Evolutionary conservation across 2,113 vertebrate species (phyloP).

Genomic region (Microtus ochrogaster): DNA sequence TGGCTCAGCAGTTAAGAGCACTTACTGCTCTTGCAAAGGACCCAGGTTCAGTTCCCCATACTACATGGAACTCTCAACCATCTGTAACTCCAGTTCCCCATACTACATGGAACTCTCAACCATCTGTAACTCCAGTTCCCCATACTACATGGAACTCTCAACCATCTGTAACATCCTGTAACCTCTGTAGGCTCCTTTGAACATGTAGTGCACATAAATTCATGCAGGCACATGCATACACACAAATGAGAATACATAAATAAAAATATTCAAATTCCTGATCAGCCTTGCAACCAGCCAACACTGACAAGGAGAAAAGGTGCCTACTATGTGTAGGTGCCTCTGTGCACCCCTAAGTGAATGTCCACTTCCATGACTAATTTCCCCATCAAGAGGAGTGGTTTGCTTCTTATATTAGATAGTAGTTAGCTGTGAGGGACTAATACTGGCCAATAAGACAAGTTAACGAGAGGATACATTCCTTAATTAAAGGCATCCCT

Average conservation of each 20-base stretch:
- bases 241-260: neutral
- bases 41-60: neutral
- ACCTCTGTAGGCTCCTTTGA: neutral
- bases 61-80: no score
- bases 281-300: neutral
- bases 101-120: no score
- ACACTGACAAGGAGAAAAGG: neutral
- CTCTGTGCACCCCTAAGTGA: neutral
- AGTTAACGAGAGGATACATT: neutral
- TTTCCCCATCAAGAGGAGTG: neutral
- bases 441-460: no score
- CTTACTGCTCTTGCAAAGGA: neutral
- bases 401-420: neutral
- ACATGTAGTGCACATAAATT: neutral
- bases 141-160: no score
- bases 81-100: neutral
- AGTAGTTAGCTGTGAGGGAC: no score
- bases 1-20: neutral
- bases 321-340: fast-evolving
- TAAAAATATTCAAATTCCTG: neutral
- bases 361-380: neutral
- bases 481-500: neutral
- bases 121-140: neutral
- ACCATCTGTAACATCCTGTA: neutral
- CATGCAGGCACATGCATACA: neutral